Percentiles rank a stretch among this genome's conserved stretches.
phyloP scores from a whole-genome alignment of 2,113 vertebrate species.

The Bucco capensis region DNA sequence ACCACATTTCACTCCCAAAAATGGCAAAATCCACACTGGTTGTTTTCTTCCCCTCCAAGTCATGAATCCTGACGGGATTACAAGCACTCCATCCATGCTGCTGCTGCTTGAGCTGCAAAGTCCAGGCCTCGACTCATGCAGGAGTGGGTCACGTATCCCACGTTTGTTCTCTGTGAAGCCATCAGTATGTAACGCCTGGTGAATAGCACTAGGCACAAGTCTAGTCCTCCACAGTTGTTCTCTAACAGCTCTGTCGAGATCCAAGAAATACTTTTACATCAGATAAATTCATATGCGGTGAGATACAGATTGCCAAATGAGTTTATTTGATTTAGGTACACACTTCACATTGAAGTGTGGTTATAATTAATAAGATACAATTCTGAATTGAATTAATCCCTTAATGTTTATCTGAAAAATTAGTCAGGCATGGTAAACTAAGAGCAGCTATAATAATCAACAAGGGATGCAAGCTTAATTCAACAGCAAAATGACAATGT shows the following conservation, averaged over 20 bases:
- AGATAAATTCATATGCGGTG: not conserved
- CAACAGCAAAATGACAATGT: not conserved
- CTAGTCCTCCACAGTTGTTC: not conserved
- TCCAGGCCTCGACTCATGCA: not conserved
- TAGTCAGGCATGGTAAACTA: not conserved
- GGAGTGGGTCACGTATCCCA: not conserved
- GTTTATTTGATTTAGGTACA: not conserved
- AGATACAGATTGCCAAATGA: not conserved
- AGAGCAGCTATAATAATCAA: not conserved
- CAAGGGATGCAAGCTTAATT: not conserved
- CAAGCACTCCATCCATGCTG: not conserved
- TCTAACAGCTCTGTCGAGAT: not conserved
- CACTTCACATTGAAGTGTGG: not conserved
- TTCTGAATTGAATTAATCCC: not conserved
- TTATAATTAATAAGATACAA: not conserved
- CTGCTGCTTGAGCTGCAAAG: not conserved
- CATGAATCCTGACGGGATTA: not conserved
- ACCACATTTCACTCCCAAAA: not conserved
- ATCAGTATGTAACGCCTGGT: not conserved
- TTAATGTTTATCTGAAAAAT: constrained; percentile 4
- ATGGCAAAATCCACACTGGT: not conserved
- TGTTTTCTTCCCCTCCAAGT: not conserved
- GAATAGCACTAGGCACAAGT: not conserved
- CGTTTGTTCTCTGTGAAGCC: not conserved
- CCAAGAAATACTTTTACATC: not conserved